These are phyloP conservation scores for Elephantulus edwardii DNA, from an alignment of 2,113 vertebrate genomes.

Conservation along the genomic window DNA sequence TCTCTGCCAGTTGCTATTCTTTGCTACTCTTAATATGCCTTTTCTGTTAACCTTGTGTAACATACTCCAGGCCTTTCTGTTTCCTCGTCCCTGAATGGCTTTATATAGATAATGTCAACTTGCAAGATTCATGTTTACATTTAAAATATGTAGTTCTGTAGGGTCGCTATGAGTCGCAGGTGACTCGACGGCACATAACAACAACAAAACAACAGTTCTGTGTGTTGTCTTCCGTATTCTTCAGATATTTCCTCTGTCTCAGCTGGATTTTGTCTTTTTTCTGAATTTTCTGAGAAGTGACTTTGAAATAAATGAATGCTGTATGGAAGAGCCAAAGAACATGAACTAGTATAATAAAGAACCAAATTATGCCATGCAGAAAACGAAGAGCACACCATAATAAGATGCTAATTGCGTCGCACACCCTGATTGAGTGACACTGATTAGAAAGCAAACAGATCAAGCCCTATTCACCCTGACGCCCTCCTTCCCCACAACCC, in stretches of 20 bases:
- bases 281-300: constrained; percentile 15
- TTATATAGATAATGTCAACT: background rate
- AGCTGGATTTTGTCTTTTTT: constrained; percentile 10
- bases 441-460: constrained; percentile 56
- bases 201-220: background rate
- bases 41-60: background rate
- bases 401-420: constrained; percentile 60
- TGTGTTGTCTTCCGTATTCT: background rate
- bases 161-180: no score
- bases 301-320: constrained; percentile 48
- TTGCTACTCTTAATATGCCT: background rate
- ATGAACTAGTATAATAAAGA: constrained; percentile 49
- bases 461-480: constrained; percentile 49
- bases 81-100: background rate
- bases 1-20: background rate
- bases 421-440: constrained; percentile 56
- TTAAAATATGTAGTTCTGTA: background rate
- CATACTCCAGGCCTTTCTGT: background rate
- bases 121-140: background rate
- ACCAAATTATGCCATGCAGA: constrained; percentile 50
- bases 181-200: no score
- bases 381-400: constrained; percentile 44
- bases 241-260: background rate
- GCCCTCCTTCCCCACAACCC: background rate
- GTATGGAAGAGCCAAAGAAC: background rate